Percentiles rank a stretch among this genome's conserved stretches.
These are phyloP conservation scores for Phaedon cochleariae DNA, from an alignment of 2,888 invertebrate species.

Conservation along the genomic window DNA sequence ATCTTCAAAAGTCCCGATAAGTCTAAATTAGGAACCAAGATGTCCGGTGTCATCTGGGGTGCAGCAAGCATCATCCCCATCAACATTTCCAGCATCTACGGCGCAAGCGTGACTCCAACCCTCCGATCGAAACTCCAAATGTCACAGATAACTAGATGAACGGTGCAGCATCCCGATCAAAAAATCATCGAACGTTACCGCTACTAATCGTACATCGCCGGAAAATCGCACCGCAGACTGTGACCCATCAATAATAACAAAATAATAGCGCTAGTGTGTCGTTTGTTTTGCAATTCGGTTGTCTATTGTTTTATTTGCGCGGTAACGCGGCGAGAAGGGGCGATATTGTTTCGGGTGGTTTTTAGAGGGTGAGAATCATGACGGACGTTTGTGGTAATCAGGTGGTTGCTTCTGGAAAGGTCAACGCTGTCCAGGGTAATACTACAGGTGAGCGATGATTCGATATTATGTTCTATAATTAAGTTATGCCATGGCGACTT, in stretches of 20 bases:
- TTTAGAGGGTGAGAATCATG: no score
- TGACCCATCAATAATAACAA: neutral
- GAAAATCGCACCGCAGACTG: neutral
- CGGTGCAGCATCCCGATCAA: neutral
- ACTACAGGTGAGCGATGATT: neutral
- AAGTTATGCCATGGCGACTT: no score
- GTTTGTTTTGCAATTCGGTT: neutral
- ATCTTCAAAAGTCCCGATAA: no score
- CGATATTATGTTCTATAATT: no score
- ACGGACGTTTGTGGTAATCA: neutral
- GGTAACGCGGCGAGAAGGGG: no score
- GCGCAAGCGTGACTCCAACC: neutral
- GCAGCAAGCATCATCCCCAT: neutral
- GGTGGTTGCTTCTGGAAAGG: neutral
- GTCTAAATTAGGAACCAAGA: no score
- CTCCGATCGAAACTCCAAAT: neutral
- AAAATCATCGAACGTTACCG: conserved; percentile 31
- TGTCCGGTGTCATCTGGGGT: no score
- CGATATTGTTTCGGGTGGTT: no score
- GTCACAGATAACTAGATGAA: neutral
- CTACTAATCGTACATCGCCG: conserved; percentile 19
- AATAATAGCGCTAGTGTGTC: neutral
- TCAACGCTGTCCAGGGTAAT: neutral
- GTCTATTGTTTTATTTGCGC: neutral
- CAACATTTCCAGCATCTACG: neutral